Evolutionary conservation across 2,113 vertebrate genomes (phyloP).

Genomic region (Nettapus auritus): DNA sequence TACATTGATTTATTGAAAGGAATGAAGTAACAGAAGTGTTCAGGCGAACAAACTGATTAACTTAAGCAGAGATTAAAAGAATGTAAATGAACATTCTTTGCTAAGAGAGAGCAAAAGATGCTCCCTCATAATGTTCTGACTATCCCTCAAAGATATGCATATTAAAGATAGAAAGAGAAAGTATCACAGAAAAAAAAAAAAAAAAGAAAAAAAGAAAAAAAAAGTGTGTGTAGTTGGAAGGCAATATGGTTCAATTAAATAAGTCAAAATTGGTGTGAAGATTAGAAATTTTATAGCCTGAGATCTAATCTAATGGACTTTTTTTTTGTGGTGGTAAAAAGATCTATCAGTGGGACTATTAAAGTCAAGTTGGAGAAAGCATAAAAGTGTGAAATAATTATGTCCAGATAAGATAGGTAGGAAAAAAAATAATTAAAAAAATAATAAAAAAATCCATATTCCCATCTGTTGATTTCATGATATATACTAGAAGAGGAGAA

Average conservation of each 20-base stretch:
- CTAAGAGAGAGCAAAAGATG: background rate
- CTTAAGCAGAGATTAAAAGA: background rate
- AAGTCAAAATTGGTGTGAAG: background rate
- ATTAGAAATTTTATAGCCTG: background rate
- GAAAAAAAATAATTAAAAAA: fast-evolving
- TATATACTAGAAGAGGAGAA: background rate
- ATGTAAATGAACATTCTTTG: background rate
- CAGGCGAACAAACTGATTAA: background rate
- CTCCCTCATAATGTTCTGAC: background rate
- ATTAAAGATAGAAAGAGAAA: background rate
- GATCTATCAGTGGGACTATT: background rate
- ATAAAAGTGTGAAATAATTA: background rate
- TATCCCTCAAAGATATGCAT: background rate
- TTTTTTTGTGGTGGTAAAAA: background rate
- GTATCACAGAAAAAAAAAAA: background rate
- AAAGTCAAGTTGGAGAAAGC: background rate
- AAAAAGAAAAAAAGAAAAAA: background rate
- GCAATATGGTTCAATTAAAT: background rate
- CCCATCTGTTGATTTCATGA: background rate
- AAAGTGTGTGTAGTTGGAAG: background rate
- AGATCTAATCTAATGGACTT: background rate
- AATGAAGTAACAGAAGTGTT: background rate
- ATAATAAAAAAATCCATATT: background rate
- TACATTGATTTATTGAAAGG: background rate
- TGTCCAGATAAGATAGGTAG: background rate